These are phyloP conservation scores for human DNA, from an alignment of 2,113 vertebrate species.

Conservation along the genomic window DNA sequence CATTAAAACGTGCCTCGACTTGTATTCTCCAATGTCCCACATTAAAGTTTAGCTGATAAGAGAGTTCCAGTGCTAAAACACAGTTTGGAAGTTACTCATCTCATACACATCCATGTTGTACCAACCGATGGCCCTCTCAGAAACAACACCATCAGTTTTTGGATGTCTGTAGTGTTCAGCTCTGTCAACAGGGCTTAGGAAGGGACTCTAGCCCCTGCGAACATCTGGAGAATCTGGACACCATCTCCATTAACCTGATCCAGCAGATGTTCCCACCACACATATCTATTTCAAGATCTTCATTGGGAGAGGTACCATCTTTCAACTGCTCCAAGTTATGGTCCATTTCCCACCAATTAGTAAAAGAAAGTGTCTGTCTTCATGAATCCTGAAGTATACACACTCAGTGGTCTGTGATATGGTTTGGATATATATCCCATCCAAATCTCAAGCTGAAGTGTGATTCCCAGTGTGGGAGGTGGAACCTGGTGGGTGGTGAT, in stretches of 20 bases:
- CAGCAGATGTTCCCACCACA: background rate
- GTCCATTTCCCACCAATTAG: background rate
- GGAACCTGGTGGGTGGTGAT: too few species aligned
- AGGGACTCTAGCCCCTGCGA: background rate
- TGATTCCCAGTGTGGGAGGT: too few species aligned
- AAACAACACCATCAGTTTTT: background rate
- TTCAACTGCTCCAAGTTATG: background rate
- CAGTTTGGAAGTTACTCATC: background rate
- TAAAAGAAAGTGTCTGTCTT: background rate
- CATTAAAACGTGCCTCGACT: background rate
- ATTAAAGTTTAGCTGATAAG: background rate
- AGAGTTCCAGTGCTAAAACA: background rate
- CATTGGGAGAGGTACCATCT: accelerated
- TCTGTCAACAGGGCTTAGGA: background rate
- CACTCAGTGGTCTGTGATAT: too few species aligned
- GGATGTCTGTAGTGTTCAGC: background rate
- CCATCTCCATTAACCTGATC: background rate
- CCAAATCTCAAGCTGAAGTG: too few species aligned
- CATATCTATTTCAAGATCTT: too few species aligned
- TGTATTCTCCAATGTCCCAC: background rate
- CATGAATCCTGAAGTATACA: background rate
- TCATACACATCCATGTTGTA: background rate
- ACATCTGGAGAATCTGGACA: background rate
- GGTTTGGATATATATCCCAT: too few species aligned
- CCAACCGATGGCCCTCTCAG: background rate